Base-by-base conservation (phyloP, 1,140 invertebrate genomes). In the Aradophagus sp. region DNA sequence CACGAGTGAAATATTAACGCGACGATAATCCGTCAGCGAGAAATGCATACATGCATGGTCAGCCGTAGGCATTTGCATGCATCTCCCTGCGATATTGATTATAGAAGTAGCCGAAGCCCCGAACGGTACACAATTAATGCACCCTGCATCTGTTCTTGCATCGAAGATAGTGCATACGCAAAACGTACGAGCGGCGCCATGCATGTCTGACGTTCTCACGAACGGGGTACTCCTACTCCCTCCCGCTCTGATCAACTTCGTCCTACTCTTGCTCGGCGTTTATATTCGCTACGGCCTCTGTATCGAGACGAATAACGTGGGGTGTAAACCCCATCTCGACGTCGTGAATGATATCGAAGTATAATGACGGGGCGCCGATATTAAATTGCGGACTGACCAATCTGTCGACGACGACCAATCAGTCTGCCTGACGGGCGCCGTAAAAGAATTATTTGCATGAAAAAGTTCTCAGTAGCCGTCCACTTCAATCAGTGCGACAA, bases 371-470 rank as follows among this genome's bases (percentile, higher is more conserved):
- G 73, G 76, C 36, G 73, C 66, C 27, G 71, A 77, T 77, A 81
- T 82, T 81, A 77, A 81, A 81, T 80, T 79, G 79, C 71, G 70
- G 73, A 77, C 76, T 77, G 76, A 76, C 76, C 76, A 75, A 80
- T 78, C 74, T 77, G 68, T 76, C 76, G 69, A 63, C 50, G 44
- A 48, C 65, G 61, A 71, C 44, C 36, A 56, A 61, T 52, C 67
- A 26, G 50, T 53, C 61, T 56, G 47, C 44, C 27, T 16, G 31
- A 50, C 36, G 42, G 20, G 4, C 29, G 32, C 17, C 26, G 27
- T 58, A 58, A 44, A 36, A 52, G 29, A 52, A 44, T 50, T 50
- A 52, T 62, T 62, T 62, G 38, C 19, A 50, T 52, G 58, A 50
- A 36, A 62, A 62, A 48, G n/a, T 52, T 44, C 10, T 44, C 10